Conservation (phyloP, 2,113 vertebrate genomes). For the Cyphotilapia sp. region DNA sequence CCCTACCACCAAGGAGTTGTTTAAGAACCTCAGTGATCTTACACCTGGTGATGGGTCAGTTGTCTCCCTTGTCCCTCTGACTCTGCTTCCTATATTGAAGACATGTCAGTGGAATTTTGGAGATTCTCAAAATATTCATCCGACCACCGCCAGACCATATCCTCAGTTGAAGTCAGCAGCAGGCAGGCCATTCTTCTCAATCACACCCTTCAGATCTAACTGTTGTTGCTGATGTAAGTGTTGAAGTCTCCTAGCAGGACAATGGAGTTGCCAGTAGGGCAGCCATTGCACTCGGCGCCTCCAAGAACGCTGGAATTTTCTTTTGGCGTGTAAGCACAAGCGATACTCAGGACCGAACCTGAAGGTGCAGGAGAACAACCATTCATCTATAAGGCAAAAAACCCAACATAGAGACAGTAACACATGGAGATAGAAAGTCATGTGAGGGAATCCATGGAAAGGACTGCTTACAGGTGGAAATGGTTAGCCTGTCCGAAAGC, state of each 20-base stretch:
- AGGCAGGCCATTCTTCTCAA: not conserved
- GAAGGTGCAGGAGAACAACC: not conserved
- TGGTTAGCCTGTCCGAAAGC: not conserved
- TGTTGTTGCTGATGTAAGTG: too few relatives aligned
- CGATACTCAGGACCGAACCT: not conserved
- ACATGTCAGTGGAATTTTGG: not conserved
- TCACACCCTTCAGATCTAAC: not conserved
- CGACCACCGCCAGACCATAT: rapidly evolving
- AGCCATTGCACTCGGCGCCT: not conserved
- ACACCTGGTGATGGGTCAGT: not conserved
- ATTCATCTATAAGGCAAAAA: not conserved
- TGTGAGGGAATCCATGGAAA: not conserved
- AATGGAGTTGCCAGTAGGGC: not conserved
- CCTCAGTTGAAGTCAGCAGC: not conserved
- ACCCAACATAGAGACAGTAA: not conserved
- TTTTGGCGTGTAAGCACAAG: rapidly evolving
- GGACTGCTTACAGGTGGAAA: rapidly evolving
- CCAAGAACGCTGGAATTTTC: not conserved
- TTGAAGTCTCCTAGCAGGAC: not conserved
- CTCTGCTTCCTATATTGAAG: not conserved
- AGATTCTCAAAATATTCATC: not conserved
- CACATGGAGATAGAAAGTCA: not conserved
- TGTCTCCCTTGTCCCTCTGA: not conserved
- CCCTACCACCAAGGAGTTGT: not conserved
- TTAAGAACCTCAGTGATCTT: not conserved